Evolutionary conservation across 2,888 invertebrate genomes (phyloP), one percentile per base, ranked within the genome.

Genomic region (Hybos culiciformis): DNA sequence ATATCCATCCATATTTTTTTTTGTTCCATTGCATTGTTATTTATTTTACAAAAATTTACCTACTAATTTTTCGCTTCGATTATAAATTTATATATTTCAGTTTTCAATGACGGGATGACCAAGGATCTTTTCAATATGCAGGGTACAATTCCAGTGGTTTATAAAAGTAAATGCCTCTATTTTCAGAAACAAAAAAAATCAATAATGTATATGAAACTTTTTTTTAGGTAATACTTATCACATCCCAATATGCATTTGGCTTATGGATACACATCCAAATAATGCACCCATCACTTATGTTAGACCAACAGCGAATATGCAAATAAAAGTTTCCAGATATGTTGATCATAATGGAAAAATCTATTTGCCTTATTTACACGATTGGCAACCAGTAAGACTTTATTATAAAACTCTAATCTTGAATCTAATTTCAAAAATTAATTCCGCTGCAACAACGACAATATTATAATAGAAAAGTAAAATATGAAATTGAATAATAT

Each of bases 251-350:
- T 84, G 86, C 60, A 82, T 98, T 56, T 97, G 92, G 90, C 62
- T 98, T 39, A 83, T 92, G 80, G 93, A 97, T 60, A 94, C 93
- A 5, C 93, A 98, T 72, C 98, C 98, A 0, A 80, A 85, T 61
- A 87, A 92, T 69, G 91, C 96, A 26, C 98, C 98, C 1, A 81
- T 97, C 69, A 86, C 86, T 60, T 88, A 82, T 58, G 96, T 98
- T 1, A 86, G 81, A 64, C 98, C 98, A 9, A 98, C 98, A 5
- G 59, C 80, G 24, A 87, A 86, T 51, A 98, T 98, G 97, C 79
- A 81, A 47, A 93, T 99, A 49, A 94, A 91, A 70, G 82, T 87
- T 14, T 94, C 94, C 11, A 81, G 82, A 68, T 90, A 82, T 67
- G 94, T 98, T 7, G 96, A 97, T 66, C 82, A 82, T 57, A 91